Evolutionary conservation across 1,140 invertebrate species (phyloP).

Genomic region (Littorina saxatilis): DNA sequence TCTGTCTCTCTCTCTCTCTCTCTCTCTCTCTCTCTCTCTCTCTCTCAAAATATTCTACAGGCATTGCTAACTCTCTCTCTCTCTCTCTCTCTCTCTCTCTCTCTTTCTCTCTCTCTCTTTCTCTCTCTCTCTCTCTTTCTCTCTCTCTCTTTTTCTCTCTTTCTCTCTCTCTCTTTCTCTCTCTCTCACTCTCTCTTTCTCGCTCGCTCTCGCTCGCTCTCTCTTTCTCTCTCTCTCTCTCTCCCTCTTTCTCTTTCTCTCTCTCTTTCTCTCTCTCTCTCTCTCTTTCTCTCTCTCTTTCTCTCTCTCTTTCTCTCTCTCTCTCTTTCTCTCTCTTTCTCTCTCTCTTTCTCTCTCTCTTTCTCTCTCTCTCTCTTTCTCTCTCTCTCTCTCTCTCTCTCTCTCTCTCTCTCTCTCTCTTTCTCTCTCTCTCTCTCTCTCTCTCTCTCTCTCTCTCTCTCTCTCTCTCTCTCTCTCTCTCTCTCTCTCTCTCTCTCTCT

Average conservation of each 20-base stretch:
- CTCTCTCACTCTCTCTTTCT: conserved; percentile 7
- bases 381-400: background rate
- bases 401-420: background rate
- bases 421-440: too few relatives aligned
- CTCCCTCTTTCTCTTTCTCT: conserved; percentile 12
- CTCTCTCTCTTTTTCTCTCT: background rate
- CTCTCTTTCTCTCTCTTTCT: too few relatives aligned
- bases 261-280: background rate
- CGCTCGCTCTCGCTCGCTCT: too few relatives aligned
- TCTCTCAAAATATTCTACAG: too few relatives aligned
- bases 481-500: background rate
- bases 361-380: background rate
- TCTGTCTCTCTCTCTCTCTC: background rate
- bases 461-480: background rate
- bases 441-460: background rate
- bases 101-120: conserved; percentile 9
- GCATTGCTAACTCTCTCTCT: too few relatives aligned
- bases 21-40: conserved; percentile 15
- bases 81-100: conserved; percentile 14
- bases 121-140: background rate
- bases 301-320: background rate
- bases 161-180: background rate
- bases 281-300: background rate
- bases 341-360: background rate
- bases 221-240: conserved; percentile 26